These are phyloP conservation scores for Mimachlamys varia DNA, from an alignment of 2,888 invertebrate species.

Conservation along the genomic window DNA sequence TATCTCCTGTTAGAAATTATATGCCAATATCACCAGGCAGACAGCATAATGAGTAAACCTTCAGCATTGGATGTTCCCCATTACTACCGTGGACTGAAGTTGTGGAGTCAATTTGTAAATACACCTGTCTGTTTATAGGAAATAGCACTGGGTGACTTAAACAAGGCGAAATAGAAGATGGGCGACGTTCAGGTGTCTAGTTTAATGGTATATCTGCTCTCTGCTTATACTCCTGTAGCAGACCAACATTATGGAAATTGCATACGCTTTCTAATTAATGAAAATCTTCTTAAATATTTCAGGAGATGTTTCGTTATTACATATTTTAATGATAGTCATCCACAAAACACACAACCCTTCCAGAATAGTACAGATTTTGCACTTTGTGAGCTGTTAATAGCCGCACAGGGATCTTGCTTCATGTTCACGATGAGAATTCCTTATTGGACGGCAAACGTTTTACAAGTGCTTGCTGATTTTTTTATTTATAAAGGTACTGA, in stretches of 20 bases:
- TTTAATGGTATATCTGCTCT: background rate
- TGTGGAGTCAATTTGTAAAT: background rate
- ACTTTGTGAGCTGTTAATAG: background rate
- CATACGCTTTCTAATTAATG: background rate
- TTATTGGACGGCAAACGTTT: background rate
- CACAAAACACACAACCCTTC: background rate
- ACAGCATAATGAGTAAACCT: background rate
- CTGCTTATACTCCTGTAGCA: background rate
- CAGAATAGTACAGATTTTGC: background rate
- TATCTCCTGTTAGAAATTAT: background rate
- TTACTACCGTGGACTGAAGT: background rate
- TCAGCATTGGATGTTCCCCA: background rate
- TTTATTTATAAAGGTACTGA: background rate
- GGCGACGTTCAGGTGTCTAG: background rate
- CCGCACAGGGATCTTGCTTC: background rate
- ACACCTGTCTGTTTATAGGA: background rate
- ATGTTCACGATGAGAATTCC: background rate
- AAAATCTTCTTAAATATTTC: background rate
- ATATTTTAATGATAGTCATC: background rate
- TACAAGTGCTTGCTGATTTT: background rate
- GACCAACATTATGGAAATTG: background rate
- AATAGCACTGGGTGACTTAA: background rate
- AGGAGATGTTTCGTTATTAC: background rate
- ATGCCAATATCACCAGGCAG: background rate
- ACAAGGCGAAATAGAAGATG: background rate